phyloP scores from a whole-genome alignment of 2,888 invertebrate genomes.

The Linnaemya vulpina region DNA sequence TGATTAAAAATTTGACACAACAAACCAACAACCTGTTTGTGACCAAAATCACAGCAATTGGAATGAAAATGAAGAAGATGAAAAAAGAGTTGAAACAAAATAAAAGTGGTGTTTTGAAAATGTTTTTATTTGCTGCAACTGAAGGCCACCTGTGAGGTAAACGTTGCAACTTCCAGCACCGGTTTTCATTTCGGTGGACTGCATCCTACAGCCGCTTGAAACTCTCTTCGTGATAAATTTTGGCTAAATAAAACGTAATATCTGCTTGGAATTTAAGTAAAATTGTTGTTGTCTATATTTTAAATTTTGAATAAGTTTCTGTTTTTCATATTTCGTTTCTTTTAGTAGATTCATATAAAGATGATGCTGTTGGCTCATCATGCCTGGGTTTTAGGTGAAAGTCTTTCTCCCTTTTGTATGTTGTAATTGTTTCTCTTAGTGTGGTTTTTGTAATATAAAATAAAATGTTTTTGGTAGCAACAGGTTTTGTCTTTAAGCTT shows the following conservation, averaged over 20 bases:
- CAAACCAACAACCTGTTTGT: slow-evolving; percentile 49
- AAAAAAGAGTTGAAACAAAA: slow-evolving; percentile 15
- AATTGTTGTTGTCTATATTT: slow-evolving; percentile 18
- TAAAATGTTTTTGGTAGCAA: slow-evolving; percentile 46
- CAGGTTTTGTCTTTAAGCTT: slow-evolving; percentile 29
- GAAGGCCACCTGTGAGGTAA: slow-evolving; percentile 57
- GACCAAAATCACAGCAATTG: slow-evolving; percentile 20
- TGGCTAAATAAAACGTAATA: slow-evolving; percentile 34
- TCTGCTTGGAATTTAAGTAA: slow-evolving; percentile 44
- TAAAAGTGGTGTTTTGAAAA: slow-evolving; percentile 12
- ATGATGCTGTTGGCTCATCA: slow-evolving; percentile 14
- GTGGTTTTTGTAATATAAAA: slow-evolving; percentile 28
- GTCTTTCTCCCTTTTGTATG: slow-evolving; percentile 63
- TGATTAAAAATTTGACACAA: slow-evolving; percentile 20
- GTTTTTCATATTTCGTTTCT: neutral
- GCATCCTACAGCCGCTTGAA: neutral
- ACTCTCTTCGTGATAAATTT: slow-evolving; percentile 31
- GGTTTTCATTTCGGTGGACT: slow-evolving; percentile 9
- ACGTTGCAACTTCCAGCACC: slow-evolving; percentile 16
- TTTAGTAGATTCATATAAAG: neutral
- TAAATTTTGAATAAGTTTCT: slow-evolving; percentile 28
- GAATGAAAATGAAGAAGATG: slow-evolving; percentile 31
- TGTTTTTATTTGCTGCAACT: neutral
- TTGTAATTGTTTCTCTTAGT: slow-evolving; percentile 30
- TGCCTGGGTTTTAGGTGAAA: slow-evolving; percentile 47